Base-by-base conservation (phyloP, 2,888 invertebrate genomes). In the Pristionchus exspectatus region DNA sequence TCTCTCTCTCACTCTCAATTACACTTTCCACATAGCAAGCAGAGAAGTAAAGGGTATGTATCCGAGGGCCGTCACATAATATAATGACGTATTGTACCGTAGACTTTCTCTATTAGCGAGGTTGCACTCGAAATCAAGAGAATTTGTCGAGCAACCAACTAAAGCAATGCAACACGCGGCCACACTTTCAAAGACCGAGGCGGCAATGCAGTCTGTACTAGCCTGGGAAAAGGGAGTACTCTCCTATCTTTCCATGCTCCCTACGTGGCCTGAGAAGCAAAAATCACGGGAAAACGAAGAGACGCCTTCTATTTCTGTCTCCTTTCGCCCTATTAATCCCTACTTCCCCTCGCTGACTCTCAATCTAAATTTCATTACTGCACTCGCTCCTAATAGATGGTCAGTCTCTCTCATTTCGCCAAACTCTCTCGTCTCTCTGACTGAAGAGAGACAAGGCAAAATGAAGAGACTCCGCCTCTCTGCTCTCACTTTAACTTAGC, bases 361-460 rank as follows among this genome's bases (percentile, higher is more conserved):
- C 77, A 77, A 44, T 77, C 77, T 56, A 33, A 84, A 84, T 84
- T 54, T 84, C 84, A 84, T 69, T 59, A 66, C 69, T 87, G 50
- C 84, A 24, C 56, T 84, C 84, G 18, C 84, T 59, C 84, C 33
- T 3, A 9, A 18, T 74, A 74, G 74, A 74, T 38, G 30, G 69
- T 24, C 69, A n/a, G 69, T 12, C 27, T 5, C 69, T n/a, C 69
- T 69, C n/a, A 69, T 0, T 69, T 50, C 12, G 4, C 44, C 44
- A 12, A 3, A 50, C 44, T 50, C 44, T 16, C 5, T 69, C 69
- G 27, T 69, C 12, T 69, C 27, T 69, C 63, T 63, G 63, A 63
- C 63, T n/a, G 18, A 7, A 1, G 63, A 63, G 18, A 63, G 63
- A 7, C 3, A 21, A 14, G 21, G 63, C n/a, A 21, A 9, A 30